Base-by-base conservation (phyloP, 2,888 invertebrate genomes). In the Tachina fera region DNA sequence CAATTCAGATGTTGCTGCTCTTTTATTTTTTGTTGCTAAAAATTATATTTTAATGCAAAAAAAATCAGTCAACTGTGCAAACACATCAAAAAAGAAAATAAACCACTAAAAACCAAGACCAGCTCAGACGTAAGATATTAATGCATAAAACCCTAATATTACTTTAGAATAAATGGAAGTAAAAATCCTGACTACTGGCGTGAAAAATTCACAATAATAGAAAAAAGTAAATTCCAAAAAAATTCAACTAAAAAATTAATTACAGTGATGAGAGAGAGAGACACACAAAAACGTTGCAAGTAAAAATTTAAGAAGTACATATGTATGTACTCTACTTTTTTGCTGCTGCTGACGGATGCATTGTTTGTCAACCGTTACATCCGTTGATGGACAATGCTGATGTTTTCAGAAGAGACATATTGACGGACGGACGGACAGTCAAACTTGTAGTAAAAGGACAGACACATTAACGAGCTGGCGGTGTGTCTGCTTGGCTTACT, bases 321-420 rank as follows among this genome's bases (percentile, higher is more conserved):
- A 63, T 39, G 31, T 31, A 63, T 39, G 31, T 31, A 31, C 67
- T 47, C 1, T 8, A 10, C 10, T 63, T 51, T 3, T 63, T 77
- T 72, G 77, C 41, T 13, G 63, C 68, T 78, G 89, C 88, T 89
- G 90, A 14, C 14, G 14, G 14, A 60, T 41, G 41, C 60, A 41
- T 89, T 91, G 89, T 90, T 89, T 90, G 91, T 89, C 90, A 90
- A 91, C 91, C 91, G 90, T 91, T 91, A 91, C 91, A 91, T 91
- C 91, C 91, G 91, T 85, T 89, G 88, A 84, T 89, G 84, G 88
- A 87, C 88, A 88, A 87, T 67, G 88, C 72, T 88, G 88, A 63
- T 76, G 49, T 60, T 47, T n/a, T 31, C 53, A 61, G 19, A 51
- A 63, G 31, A 16, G 47, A 14, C 67, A 63, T 16, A 41, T 10